A percentile compares a stretch with the other conserved stretches of the same genome.
These are phyloP conservation scores for Pygathrix nemaeus DNA, from an alignment of 2,113 vertebrate genomes.

Conservation along the genomic window DNA sequence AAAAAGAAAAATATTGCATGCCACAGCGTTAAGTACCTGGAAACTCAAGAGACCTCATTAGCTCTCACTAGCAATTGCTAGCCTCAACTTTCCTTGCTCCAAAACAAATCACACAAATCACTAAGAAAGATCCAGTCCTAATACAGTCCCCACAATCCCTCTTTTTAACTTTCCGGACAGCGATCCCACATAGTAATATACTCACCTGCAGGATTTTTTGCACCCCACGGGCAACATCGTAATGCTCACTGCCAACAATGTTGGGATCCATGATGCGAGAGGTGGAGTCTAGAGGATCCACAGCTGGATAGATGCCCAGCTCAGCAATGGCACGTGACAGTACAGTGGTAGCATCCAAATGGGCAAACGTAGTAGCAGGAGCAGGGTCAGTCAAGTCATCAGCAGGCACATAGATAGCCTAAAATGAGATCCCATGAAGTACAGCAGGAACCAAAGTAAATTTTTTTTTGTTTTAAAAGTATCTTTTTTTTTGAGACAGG, in stretches of 20 bases:
- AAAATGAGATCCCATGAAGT: slow-evolving; percentile 14
- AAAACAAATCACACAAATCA: not conserved
- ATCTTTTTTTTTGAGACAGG: too few species aligned
- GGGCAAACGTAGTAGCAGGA: slow-evolving; percentile 98
- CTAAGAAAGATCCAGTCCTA: not conserved
- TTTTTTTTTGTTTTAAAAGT: too few species aligned
- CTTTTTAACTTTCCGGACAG: not conserved
- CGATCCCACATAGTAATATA: not conserved
- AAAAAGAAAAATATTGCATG: not conserved
- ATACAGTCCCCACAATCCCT: not conserved
- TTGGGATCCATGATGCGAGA: slow-evolving; percentile 99
- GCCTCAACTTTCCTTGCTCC: not conserved
- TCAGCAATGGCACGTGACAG: slow-evolving; percentile 97
- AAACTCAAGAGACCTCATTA: not conserved
- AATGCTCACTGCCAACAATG: slow-evolving; percentile 96
- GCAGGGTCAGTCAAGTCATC: slow-evolving; percentile 98
- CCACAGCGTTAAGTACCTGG: not conserved
- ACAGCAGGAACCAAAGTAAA: not conserved
- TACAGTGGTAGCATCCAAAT: slow-evolving; percentile 98
- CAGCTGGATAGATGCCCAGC: slow-evolving; percentile 97
- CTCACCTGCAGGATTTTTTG: slow-evolving; percentile 97
- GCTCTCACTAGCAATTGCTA: not conserved
- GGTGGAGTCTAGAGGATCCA: slow-evolving; percentile 97
- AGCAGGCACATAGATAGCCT: slow-evolving; percentile 98
- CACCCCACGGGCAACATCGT: slow-evolving; percentile 96